Evolutionary conservation across 2,888 invertebrate species (phyloP), one percentile per base, ranked within the genome.

Genomic region (Ischnus inquisitorius): DNA sequence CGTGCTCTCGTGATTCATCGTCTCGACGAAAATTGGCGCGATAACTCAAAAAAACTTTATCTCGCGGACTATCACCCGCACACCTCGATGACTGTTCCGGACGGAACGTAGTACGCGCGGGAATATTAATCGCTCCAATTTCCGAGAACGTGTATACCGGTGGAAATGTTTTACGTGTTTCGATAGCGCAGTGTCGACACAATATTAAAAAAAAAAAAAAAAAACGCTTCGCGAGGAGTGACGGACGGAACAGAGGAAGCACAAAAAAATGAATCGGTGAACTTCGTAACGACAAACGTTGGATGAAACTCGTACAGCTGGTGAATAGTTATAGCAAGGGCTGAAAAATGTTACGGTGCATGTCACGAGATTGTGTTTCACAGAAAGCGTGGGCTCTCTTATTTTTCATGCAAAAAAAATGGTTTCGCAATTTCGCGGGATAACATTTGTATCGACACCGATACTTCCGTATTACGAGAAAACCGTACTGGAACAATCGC

Each of bases 91-190:
- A 46, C 46, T 46, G n/a, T 14, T n/a, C n/a, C 14, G 28, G 48
- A 80, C 62, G 10, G 14, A 6, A 41, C 25, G 41, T 10, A 51
- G 64, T 16, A 39, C n/a, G 8, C n/a, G 39, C 14, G 16, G 72
- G 57, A 39, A 68, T 62, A 62, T 74, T 54, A 25, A 41, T 62
- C 28, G 16, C 43, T 82, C 10, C 57, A 77, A 72, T 41, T 71
- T 82, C 39, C 10, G 12, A 19, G 60, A 77, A 77, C 64, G 16
- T 39, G 67, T 54, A 62, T 62, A 69, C 57, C 16, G 19, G 46
- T 14, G 19, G n/a, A 46, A 62, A 72, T 64, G 72, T 72, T 79
- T 62, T 62, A 69, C 14, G 28, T 60, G 68, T 68, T 80, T 80
- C 39, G 46, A 67, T 54, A 54, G 57, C n/a, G 54, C 57, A 16